Evolutionary conservation across 2,113 vertebrate genomes (phyloP).

Genomic region (Paramisgurnus dabryanus): DNA sequence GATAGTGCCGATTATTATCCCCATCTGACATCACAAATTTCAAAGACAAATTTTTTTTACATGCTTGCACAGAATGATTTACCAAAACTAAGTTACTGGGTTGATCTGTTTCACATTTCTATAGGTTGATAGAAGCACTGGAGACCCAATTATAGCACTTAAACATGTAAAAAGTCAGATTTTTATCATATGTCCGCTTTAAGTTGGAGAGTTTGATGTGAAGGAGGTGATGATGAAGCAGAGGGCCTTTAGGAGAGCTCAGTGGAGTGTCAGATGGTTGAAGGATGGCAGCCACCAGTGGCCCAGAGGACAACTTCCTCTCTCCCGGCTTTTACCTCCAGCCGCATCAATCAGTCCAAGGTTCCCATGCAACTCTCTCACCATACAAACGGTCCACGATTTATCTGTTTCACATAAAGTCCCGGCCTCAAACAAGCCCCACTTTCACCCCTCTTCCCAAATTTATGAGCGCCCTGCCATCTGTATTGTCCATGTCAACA

Average conservation of each 20-base stretch:
- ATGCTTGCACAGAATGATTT: too few species aligned
- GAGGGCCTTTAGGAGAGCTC: conserved; percentile 44
- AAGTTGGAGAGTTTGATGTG: conserved; percentile 14
- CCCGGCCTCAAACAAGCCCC: conserved; percentile 57
- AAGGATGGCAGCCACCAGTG: conserved; percentile 69
- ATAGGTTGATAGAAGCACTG: too few species aligned
- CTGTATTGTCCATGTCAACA: conserved; percentile 48
- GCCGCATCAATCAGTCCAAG: conserved; percentile 75
- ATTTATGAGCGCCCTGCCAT: conserved; percentile 61
- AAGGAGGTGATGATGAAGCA: conserved; percentile 27
- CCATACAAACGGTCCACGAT: conserved; percentile 53
- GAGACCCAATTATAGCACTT: too few species aligned
- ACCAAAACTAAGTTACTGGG: too few species aligned
- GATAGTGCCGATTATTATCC: too few species aligned
- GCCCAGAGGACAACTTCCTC: conserved; percentile 73
- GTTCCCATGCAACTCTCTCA: conserved; percentile 63
- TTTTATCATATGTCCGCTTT: too few species aligned
- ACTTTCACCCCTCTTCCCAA: conserved; percentile 58
- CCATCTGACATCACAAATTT: too few species aligned
- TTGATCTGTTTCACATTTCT: too few species aligned
- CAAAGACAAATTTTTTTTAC: too few species aligned
- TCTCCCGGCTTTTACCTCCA: conserved; percentile 61
- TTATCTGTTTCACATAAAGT: conserved; percentile 75
- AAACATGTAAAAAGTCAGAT: too few species aligned
- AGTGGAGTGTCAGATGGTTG: conserved; percentile 68